Evolutionary conservation across 2,113 vertebrate species (phyloP), one percentile per base, ranked within the genome.

Genomic region (Ophiodon elongatus): DNA sequence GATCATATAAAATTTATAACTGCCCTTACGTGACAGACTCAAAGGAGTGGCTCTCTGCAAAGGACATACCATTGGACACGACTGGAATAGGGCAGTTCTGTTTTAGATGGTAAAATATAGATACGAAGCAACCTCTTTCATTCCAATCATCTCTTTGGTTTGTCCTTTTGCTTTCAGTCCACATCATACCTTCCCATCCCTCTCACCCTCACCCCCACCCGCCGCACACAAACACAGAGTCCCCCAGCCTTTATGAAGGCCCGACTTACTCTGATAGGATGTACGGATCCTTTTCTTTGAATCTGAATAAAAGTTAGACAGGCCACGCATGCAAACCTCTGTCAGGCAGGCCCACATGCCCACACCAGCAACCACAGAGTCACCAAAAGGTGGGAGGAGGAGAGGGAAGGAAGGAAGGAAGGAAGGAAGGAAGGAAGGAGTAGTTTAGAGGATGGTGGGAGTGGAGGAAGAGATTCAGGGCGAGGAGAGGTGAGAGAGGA

Each of bases 271-370:
- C 97, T 99, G 97, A 95, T 99, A 98, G 87, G 98, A 99, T 94
- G 98, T 98, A 97, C 97, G 98, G 96, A 98, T 99, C 97, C 98
- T 96, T 99, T 99, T 99, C 98, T 98, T 99, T 98, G 98, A 98
- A 97, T 99, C 98, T 92, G 98, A 98, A 96, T 99, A 99, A 97
- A 99, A 98, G 97, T 96, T 99, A 99, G 97, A 98, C 95, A 99
- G 97, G 96, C 98, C 97, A 90, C 98, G 98, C 98, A 99, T 98
- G 97, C 98, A 97, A 98, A 97, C 95, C 94, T 98, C 97, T 97
- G 98, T 97, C 97, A 97, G 92, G 97, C 96, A 97, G 97, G 95
- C 78, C 92, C 97, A 93, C 98, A 99, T 98, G 97, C 97, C 98
- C 97, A 96, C 96, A 97, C 76, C 97, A 96, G 96, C 97, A 97